These are phyloP conservation scores for Agonum fuliginosum DNA, from an alignment of 2,888 invertebrate species.

Conservation along the genomic window DNA sequence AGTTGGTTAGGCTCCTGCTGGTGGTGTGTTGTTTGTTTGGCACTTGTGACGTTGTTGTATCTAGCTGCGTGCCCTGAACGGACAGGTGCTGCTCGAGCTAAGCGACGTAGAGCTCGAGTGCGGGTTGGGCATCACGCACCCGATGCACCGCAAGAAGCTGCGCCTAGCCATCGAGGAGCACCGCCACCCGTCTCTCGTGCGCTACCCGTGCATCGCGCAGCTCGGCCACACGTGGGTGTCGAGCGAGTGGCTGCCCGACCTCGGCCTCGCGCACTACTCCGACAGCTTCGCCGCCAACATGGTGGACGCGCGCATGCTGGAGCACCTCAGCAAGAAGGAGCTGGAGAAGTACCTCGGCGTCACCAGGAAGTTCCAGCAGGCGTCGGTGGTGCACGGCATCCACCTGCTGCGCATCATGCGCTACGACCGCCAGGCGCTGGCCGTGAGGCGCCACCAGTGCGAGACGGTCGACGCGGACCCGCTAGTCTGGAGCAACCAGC, in stretches of 20 bases:
- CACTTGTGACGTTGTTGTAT: conserved; percentile 1
- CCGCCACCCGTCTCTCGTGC: conserved; percentile 88
- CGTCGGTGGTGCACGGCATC: conserved; percentile 94
- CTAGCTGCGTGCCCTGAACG: conserved; percentile 81
- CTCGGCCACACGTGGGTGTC: conserved; percentile 95
- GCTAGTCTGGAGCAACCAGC: conserved; percentile 96
- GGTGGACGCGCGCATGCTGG: conserved; percentile 95
- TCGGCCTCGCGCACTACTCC: conserved; percentile 91
- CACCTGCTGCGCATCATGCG: conserved; percentile 93
- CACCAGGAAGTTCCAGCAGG: conserved; percentile 95
- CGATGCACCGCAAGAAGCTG: conserved; percentile 94
- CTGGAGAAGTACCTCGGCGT: conserved; percentile 95
- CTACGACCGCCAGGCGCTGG: conserved; percentile 91
- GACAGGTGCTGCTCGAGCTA: conserved; percentile 91
- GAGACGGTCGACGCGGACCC: conserved; percentile 93
- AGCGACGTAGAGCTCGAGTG: conserved; percentile 94
- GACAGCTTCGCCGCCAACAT: conserved; percentile 91
- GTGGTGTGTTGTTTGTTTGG: too few species aligned
- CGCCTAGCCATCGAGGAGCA: conserved; percentile 95
- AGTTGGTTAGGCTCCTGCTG: conserved; percentile 32
- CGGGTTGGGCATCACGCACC: conserved; percentile 92
- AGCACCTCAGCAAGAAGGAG: conserved; percentile 94
- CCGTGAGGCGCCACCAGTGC: conserved; percentile 90
- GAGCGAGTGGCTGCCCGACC: conserved; percentile 93
- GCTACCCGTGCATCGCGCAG: conserved; percentile 91